Conservation (phyloP, 2,888 invertebrate genomes). For the Thelaira solivaga region DNA sequence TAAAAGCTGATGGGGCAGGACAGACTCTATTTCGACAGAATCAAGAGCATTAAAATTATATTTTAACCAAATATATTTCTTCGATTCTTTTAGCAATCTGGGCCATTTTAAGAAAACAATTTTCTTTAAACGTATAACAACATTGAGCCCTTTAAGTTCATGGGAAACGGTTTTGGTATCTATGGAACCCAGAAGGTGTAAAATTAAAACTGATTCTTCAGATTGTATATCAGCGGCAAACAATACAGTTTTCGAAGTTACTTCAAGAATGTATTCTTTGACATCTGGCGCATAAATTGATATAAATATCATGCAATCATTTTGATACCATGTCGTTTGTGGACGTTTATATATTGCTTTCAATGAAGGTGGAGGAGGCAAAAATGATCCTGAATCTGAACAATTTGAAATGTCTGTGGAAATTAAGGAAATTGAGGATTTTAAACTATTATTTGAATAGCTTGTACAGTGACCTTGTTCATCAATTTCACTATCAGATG, state of each 20-base stretch:
- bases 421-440: constrained; percentile 45
- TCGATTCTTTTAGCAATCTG: constrained; percentile 64
- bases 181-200: constrained; percentile 66
- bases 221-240: constrained; percentile 62
- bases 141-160: constrained; percentile 69
- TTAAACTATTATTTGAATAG: constrained; percentile 28
- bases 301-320: constrained; percentile 67
- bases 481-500: constrained; percentile 41
- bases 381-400: neutral
- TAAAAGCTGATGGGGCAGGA: constrained; percentile 61
- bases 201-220: constrained; percentile 62
- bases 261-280: constrained; percentile 66
- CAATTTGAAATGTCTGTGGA: constrained; percentile 30
- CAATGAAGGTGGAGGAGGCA: constrained; percentile 57
- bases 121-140: constrained; percentile 68
- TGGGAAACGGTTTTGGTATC: constrained; percentile 66
- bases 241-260: constrained; percentile 60
- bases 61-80: constrained; percentile 65
- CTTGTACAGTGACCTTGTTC: constrained; percentile 49
- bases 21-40: constrained; percentile 59
- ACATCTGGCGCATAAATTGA: constrained; percentile 68
- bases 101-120: constrained; percentile 66
- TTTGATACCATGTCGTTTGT: constrained; percentile 68
- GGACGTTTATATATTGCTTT: constrained; percentile 66
- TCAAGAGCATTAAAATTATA: constrained; percentile 67